Evolutionary conservation across 2,888 invertebrate genomes (phyloP).

Genomic region (Hecatera dysodea): DNA sequence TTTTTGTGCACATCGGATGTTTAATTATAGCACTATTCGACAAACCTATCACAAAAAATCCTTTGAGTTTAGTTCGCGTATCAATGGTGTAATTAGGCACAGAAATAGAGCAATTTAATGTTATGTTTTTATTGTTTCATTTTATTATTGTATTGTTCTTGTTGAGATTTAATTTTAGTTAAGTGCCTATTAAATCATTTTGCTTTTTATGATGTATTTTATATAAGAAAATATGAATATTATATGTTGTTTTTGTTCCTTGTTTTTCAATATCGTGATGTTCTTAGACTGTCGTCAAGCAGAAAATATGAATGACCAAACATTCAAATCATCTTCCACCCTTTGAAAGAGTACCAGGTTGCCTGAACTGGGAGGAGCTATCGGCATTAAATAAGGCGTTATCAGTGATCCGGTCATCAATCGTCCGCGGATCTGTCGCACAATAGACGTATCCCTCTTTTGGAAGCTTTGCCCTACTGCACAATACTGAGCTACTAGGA

Average conservation of each 20-base stretch:
- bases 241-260: background rate
- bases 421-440: conserved; percentile 71
- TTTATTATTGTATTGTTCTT: conserved; percentile 21
- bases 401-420: conserved; percentile 85
- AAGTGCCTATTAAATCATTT: conserved; percentile 1
- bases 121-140: conserved; percentile 17
- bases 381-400: conserved; percentile 82
- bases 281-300: background rate
- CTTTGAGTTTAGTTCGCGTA: conserved; percentile 26
- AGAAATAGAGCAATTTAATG: conserved; percentile 47
- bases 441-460: conserved; percentile 80
- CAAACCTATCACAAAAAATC: conserved; percentile 51
- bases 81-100: conserved; percentile 37
- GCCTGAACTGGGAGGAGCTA: conserved; percentile 45
- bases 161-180: conserved; percentile 1
- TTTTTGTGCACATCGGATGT: conserved; percentile 58
- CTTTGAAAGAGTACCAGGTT: conserved; percentile 65
- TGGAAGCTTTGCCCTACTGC: conserved; percentile 67
- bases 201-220: background rate
- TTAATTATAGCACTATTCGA: conserved; percentile 54
- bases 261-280: background rate
- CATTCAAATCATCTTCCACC: conserved; percentile 55
- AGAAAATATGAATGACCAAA: background rate
- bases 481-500: conserved; percentile 54
- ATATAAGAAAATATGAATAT: background rate